Conservation (phyloP, 2,113 vertebrate species). For the Sturnus vulgaris region DNA sequence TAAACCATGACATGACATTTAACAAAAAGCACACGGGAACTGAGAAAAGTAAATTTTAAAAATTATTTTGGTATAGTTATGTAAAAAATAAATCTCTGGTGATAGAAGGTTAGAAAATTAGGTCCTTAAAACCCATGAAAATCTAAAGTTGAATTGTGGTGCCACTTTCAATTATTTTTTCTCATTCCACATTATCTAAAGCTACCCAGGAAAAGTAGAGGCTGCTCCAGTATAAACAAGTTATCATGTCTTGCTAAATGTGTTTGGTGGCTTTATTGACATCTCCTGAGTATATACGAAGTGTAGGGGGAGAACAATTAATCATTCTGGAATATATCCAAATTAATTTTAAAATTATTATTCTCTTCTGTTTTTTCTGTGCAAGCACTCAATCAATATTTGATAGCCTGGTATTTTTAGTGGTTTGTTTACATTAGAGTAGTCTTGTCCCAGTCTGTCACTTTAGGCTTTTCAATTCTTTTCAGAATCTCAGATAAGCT, state of each 20-base stretch:
- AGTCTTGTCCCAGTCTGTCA: neutral
- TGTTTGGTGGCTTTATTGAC: neutral
- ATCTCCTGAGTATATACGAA: neutral
- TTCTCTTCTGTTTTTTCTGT: neutral
- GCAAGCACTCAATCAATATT: neutral
- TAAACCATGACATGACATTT: neutral
- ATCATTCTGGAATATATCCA: neutral
- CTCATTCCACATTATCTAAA: neutral
- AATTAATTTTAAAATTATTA: neutral
- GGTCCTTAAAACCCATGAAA: neutral
- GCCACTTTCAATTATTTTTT: neutral
- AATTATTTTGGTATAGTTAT: neutral
- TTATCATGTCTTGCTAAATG: neutral
- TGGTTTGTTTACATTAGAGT: neutral
- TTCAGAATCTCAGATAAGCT: constrained; percentile 17
- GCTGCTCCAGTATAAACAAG: neutral
- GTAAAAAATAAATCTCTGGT: neutral
- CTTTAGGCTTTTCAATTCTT: constrained; percentile 28
- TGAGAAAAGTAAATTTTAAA: neutral
- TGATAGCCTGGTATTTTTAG: neutral
- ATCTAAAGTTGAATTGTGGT: neutral
- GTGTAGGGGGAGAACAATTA: neutral
- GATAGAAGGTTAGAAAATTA: neutral
- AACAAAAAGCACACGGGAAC: neutral
- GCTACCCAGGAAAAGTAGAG: neutral